Conservation (phyloP, 2,797 vertebrate species). For the Hapalemur alaotrensis region DNA sequence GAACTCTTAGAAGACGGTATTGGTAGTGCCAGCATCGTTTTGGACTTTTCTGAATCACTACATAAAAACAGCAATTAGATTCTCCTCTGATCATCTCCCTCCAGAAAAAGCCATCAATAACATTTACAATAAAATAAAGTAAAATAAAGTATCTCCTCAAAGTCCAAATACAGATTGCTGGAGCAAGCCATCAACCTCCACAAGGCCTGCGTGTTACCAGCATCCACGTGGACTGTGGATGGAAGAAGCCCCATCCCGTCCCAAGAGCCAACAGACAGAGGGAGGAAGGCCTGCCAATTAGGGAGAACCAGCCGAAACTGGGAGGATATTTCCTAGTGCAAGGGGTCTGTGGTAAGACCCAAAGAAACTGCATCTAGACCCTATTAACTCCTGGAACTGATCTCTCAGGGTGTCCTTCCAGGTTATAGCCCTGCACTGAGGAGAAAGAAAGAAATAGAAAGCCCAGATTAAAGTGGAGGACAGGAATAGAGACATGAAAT, state of each 20-base stretch:
- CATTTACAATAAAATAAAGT: neutral
- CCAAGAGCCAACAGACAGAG: neutral
- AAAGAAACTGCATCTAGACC: neutral
- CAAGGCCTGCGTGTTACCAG: fast-evolving
- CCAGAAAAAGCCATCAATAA: neutral
- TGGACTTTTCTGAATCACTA: neutral
- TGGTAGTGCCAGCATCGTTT: neutral
- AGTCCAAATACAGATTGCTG: neutral
- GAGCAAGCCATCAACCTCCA: neutral
- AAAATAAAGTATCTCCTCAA: neutral
- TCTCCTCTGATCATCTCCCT: too few relatives aligned
- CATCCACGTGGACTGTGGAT: too few relatives aligned
- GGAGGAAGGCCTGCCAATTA: fast-evolving
- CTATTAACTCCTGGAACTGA: too few relatives aligned
- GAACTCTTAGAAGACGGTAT: too few relatives aligned
- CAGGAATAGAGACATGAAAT: neutral
- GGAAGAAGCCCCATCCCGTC: neutral
- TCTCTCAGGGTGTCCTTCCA: neutral
- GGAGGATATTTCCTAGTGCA: neutral
- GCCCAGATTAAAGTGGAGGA: neutral
- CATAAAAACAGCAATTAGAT: too few relatives aligned
- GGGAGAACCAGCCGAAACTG: neutral
- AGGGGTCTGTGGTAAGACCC: neutral
- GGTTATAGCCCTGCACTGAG: neutral
- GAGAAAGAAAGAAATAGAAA: neutral